Percentiles rank a stretch among this genome's conserved stretches.
These are phyloP conservation scores for Poeciliopsis turneri DNA, from an alignment of 2,797 vertebrate genomes.

Conservation along the genomic window DNA sequence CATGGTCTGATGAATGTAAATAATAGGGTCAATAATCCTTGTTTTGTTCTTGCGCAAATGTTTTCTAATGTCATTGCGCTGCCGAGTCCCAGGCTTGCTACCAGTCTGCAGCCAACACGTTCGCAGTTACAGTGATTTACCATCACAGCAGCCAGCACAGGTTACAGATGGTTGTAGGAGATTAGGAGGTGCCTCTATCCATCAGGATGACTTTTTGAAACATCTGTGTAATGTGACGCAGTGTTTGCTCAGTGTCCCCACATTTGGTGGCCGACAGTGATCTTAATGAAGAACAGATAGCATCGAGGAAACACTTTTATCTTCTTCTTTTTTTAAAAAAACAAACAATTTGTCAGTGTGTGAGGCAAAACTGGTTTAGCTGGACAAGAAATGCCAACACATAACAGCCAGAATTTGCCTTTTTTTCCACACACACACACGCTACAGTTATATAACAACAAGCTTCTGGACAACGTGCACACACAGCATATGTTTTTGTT, in stretches of 20 bases:
- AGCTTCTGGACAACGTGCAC: conserved; percentile 61
- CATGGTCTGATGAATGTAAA: conserved; percentile 39
- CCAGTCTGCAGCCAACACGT: conserved; percentile 23
- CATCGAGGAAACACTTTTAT: conserved; percentile 6
- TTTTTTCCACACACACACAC: conserved; percentile 7
- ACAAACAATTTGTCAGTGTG: conserved; percentile 7
- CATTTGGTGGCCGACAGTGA: conserved; percentile 40
- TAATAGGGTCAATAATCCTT: conserved; percentile 25
- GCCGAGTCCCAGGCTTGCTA: conserved; percentile 31
- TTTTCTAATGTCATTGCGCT: conserved; percentile 32
- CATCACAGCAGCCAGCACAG: conserved; percentile 25
- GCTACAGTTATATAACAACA: conserved; percentile 63
- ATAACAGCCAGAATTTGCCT: conserved; percentile 27
- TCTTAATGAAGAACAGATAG: conserved; percentile 11
- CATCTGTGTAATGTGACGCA: conserved; percentile 22
- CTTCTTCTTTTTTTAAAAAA: not conserved
- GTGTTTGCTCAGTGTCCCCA: conserved; percentile 9
- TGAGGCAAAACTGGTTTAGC: not conserved
- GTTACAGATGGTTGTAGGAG: conserved; percentile 45
- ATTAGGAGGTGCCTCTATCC: conserved; percentile 46
- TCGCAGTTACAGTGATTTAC: conserved; percentile 26
- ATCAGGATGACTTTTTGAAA: conserved; percentile 43
- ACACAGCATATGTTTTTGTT: conserved; percentile 61
- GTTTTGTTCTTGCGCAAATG: conserved; percentile 20
- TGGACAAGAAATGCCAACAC: conserved; percentile 3